A percentile compares a stretch with the other conserved stretches of the same genome.
phyloP scores from a whole-genome alignment of 2,888 invertebrate genomes.

The Frankliniella fusca region DNA sequence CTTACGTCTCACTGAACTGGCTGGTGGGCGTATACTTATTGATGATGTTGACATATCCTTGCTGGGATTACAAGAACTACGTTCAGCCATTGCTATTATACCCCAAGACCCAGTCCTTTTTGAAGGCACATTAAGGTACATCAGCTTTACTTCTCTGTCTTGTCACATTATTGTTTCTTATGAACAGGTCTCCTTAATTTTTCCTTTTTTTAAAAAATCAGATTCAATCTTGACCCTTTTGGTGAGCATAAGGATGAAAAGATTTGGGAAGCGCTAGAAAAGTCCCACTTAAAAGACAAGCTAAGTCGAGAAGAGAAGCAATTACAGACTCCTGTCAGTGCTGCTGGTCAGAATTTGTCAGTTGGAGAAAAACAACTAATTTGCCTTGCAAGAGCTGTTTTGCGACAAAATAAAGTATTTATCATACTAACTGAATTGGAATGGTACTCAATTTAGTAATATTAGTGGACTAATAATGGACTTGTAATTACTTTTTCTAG shows the following conservation, averaged over 20 bases:
- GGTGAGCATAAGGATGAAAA: constrained; percentile 45
- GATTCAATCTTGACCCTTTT: constrained; percentile 52
- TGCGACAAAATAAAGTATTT: constrained; percentile 53
- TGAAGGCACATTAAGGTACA: constrained; percentile 54
- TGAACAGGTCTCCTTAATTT: background rate
- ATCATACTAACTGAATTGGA: no score
- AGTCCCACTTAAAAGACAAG: constrained; percentile 48
- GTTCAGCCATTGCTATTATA: constrained; percentile 53
- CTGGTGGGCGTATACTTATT: constrained; percentile 52
- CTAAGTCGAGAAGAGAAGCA: constrained; percentile 46
- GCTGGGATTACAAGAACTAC: constrained; percentile 51
- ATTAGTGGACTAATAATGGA: background rate
- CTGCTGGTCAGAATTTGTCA: constrained; percentile 45
- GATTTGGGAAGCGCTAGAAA: constrained; percentile 50
- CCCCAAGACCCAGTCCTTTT: constrained; percentile 63
- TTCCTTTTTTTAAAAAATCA: constrained; percentile 38
- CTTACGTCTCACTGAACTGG: constrained; percentile 57
- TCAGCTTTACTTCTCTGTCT: background rate
- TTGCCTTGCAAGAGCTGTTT: constrained; percentile 59
- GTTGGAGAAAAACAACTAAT: constrained; percentile 59
- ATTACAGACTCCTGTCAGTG: constrained; percentile 51
- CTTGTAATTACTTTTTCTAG: constrained; percentile 41
- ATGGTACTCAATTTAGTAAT: background rate
- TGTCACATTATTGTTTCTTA: background rate
- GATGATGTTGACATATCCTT: constrained; percentile 53